Evolutionary conservation across 2,113 vertebrate genomes (phyloP).

Genomic region (Corythoichthys intestinalis): DNA sequence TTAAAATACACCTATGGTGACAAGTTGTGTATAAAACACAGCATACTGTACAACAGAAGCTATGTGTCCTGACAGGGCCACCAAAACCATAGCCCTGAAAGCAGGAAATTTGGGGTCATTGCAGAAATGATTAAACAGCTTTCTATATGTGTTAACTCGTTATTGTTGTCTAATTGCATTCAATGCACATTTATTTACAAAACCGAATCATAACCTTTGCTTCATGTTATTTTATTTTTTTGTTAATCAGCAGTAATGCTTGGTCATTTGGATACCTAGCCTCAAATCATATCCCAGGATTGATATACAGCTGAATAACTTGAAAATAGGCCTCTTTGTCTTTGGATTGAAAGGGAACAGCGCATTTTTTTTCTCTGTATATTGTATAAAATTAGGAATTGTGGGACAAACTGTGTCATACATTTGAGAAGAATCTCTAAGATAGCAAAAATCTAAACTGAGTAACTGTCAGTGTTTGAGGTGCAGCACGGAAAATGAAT

Average conservation of each 20-base stretch:
- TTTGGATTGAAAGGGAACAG: constrained; percentile 29
- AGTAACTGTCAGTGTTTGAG: constrained; percentile 12
- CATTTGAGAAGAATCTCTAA: background rate
- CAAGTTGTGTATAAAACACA: background rate
- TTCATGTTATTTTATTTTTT: background rate
- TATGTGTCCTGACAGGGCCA: background rate
- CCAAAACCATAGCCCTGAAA: background rate
- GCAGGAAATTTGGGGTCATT: background rate
- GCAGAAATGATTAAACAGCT: background rate
- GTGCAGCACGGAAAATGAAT: constrained; percentile 17
- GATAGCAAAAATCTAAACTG: constrained; percentile 5
- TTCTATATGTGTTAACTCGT: background rate
- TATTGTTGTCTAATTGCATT: background rate
- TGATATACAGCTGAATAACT: background rate
- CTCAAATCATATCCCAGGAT: background rate
- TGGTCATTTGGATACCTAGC: background rate
- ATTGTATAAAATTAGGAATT: background rate
- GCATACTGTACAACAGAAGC: background rate
- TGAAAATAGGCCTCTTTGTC: constrained; percentile 27
- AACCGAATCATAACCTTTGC: background rate
- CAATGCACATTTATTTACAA: background rate
- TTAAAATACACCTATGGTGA: no score
- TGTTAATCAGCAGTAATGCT: background rate
- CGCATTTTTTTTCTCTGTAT: background rate
- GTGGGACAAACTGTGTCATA: background rate